These are phyloP conservation scores for Cinara cedri DNA, from an alignment of 2,888 invertebrate species.

Conservation along the genomic window DNA sequence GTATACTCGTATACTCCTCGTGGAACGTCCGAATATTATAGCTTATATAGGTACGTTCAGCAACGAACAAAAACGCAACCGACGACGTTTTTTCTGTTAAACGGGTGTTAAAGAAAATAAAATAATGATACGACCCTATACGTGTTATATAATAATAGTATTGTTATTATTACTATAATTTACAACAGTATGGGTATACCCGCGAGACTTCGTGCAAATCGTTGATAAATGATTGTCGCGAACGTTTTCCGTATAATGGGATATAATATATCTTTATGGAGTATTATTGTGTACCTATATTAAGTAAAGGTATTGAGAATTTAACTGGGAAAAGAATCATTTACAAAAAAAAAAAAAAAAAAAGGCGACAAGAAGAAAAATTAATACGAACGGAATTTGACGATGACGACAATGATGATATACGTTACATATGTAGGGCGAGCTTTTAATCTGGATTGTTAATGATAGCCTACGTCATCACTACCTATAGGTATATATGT, in stretches of 20 bases:
- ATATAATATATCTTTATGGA: not conserved
- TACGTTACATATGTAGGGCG: conserved; percentile 1
- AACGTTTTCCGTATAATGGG: conserved; percentile 5
- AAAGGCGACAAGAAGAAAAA: conserved; percentile 8
- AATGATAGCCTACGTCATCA: conserved; percentile 27
- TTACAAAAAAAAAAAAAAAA: not conserved
- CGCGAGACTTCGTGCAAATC: conserved; percentile 16
- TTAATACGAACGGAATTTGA: conserved; percentile 23
- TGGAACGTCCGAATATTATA: no score
- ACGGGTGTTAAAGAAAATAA: no score
- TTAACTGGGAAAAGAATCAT: no score
- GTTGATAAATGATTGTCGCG: conserved; percentile 39
- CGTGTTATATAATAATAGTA: no score
- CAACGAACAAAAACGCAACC: no score
- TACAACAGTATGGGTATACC: no score
- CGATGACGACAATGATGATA: not conserved
- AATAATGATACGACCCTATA: not conserved
- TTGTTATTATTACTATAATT: not conserved
- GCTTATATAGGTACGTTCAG: no score
- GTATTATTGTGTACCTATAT: no score
- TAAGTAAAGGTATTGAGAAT: no score
- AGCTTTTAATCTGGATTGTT: conserved; percentile 30
- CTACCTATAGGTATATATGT: no score
- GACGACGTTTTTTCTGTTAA: no score
- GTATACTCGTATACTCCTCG: no score